phyloP scores from a whole-genome alignment of 2,113 vertebrate genomes.

The Sceloporus tristichus region DNA sequence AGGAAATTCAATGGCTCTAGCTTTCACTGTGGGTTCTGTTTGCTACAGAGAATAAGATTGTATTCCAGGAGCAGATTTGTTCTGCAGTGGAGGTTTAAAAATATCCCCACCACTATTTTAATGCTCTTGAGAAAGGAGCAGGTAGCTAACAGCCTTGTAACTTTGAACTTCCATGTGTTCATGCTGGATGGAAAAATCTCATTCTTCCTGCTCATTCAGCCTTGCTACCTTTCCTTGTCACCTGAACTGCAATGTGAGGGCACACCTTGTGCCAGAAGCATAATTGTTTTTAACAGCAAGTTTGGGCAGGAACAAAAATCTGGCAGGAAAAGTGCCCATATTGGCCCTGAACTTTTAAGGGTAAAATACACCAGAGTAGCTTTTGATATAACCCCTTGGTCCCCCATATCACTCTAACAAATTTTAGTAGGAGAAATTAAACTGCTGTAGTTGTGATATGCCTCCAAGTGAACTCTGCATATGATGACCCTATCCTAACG shows the following conservation, averaged over 20 bases:
- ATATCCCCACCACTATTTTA: background rate
- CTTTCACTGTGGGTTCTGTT: slow-evolving; percentile 26
- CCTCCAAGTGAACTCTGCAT: too few relatives aligned
- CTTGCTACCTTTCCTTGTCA: background rate
- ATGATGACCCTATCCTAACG: too few relatives aligned
- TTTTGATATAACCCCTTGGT: background rate
- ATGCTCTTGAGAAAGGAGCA: background rate
- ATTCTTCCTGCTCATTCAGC: background rate
- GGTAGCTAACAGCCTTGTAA: background rate
- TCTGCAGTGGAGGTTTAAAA: background rate
- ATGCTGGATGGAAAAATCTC: background rate
- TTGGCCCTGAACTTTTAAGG: background rate
- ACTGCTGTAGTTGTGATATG: too few relatives aligned
- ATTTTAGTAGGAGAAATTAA: background rate
- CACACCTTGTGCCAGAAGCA: background rate
- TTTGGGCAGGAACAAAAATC: accelerated
- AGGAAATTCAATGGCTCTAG: slow-evolving; percentile 47
- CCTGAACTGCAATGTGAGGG: background rate
- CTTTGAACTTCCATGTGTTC: background rate
- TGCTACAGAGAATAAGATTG: slow-evolving; percentile 22
- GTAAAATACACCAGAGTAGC: background rate
- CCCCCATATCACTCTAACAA: background rate
- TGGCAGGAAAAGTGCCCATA: background rate
- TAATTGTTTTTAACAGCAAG: background rate
- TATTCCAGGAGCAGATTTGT: slow-evolving; percentile 6